Base-by-base conservation (phyloP, 2,888 invertebrate species). In the Dicyrtomina minuta region DNA sequence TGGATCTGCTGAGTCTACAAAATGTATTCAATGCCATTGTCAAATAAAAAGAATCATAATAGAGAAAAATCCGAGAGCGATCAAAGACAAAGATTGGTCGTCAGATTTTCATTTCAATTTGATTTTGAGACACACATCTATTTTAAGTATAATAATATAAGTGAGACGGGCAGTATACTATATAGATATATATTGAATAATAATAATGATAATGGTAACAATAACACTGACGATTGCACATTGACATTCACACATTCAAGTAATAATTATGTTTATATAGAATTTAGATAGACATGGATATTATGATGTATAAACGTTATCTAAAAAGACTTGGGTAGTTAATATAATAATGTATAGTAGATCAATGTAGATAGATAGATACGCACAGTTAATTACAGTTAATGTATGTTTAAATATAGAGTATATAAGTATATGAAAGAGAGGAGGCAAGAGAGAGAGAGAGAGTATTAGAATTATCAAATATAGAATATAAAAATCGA, bases 1-100 rank as follows among this genome's bases (percentile, higher is more conserved):
- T 61, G 77, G 77, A 74, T 78, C 77, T 49, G 77, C 77, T 62
- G 77, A 78, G 74, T 74, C 77, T 78, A 51, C 15, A 67, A 46
- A 70, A 41, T 33, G 41, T 15, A 26, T 33, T 33, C 33, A 33
- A 33, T 55, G 8, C 22, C 5, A 4, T 55, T 55, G 26, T 55
- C 10, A 55, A 53, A 58, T 56, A 17, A 33, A 49, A 41, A 51
- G 49, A 53, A 41, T 39, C 41, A n/a, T 51, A 51, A 5, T 3
- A 2, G 26, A 13, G 27, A 55, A 17, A 55, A 26, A 26, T 55
- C 26, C 8, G 53, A 53, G 33, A 39, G 62, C 62, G 62, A 46
- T 27, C 44, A 66, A 26, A 64, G 49, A 69, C 69, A 69, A 64
- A 69, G 58, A 64, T 58, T 53, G 64, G 39, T 69, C 64, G 51